These are phyloP conservation scores for Diplazon laetatorius DNA, from an alignment of 2,888 invertebrate species.

Conservation along the genomic window DNA sequence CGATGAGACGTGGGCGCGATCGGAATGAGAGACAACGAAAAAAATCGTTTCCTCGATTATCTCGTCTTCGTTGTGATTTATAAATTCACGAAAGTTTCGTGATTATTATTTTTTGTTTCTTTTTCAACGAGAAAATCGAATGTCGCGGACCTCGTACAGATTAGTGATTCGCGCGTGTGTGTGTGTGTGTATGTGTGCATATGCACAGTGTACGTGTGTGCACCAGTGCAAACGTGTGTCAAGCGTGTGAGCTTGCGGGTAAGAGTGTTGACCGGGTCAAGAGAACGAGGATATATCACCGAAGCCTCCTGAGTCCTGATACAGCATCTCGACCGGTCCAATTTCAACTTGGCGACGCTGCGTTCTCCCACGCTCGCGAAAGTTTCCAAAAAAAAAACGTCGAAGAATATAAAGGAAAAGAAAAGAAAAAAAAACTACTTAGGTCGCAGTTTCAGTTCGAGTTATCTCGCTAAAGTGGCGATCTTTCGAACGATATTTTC, in stretches of 20 bases:
- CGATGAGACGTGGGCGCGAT: not conserved
- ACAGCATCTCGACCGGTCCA: slow-evolving; percentile 61
- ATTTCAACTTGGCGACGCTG: slow-evolving; percentile 61
- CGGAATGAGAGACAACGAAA: slow-evolving; percentile 49
- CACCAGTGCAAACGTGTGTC: not conserved
- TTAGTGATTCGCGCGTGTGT: too few species aligned
- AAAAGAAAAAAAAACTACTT: not conserved
- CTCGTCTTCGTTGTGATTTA: slow-evolving; percentile 33
- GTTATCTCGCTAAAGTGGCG: slow-evolving; percentile 1
- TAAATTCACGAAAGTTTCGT: slow-evolving; percentile 50
- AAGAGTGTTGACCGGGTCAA: slow-evolving; percentile 20
- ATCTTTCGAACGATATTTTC: slow-evolving; percentile 38
- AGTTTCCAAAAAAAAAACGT: slow-evolving; percentile 1
- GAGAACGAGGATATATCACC: not conserved
- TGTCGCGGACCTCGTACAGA: too few species aligned
- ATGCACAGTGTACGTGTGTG: slow-evolving; percentile 11
- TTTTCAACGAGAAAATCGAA: slow-evolving; percentile 14
- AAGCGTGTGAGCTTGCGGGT: slow-evolving; percentile 4
- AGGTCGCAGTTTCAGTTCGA: not conserved
- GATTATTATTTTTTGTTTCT: slow-evolving; percentile 53
- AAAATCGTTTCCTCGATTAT: slow-evolving; percentile 25
- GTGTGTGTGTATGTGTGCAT: slow-evolving; percentile 27
- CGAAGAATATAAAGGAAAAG: too few species aligned
- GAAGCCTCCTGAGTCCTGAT: slow-evolving; percentile 37
- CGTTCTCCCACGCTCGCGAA: not conserved